Evolutionary conservation across 2,888 invertebrate species (phyloP), one percentile per base, ranked within the genome.

Genomic region (Helobdella robusta): DNA sequence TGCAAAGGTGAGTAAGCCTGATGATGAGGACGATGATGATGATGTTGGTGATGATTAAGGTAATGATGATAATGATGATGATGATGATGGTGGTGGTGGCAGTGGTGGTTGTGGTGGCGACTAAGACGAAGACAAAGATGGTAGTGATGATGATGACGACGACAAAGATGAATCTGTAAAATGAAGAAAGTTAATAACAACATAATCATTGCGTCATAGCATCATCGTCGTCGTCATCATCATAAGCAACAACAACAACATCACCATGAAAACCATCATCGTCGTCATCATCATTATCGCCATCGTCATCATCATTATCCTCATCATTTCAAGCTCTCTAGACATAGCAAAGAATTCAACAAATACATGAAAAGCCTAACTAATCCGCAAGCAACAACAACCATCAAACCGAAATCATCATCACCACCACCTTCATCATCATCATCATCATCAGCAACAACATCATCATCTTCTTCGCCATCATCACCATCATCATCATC

Each of bases 401-500:
- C 50, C 40, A 40, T 18, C 8, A 40, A 40, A 11, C 40, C 40
- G 15, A 40, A 40, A 15, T 11, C 40, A 15, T 18, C 40, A 15
- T 18, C 40, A 11, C 8, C 40, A 40, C 8, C 40, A 11, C 40
- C 40, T 18, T 11, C 8, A 40, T 11, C 40, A 40, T 18, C 40
- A 15, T 40, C 40, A 40, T 11, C 8, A n/a, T n/a, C n/a, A 59
- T 23, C 34, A n/a, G 59, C 23, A 34, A 59, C 28, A 30, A 59
- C 28, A 23, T 34, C 35, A 20, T 2, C 36, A 5, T 35, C 35
- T 2, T 35, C 34, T 35, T 11, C 23, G 20, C 18, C 32, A 32
- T 15, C 30, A 4, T 23, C 18, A n/a, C 18, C 46, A 32, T 28
- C 44, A 8, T 44, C 82, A n/a, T 88, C 89, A n/a, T 11, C 23